Percentiles rank a stretch among this genome's conserved stretches.
These are phyloP conservation scores for Lota lota DNA, from an alignment of 2,113 vertebrate species.

Conservation along the genomic window DNA sequence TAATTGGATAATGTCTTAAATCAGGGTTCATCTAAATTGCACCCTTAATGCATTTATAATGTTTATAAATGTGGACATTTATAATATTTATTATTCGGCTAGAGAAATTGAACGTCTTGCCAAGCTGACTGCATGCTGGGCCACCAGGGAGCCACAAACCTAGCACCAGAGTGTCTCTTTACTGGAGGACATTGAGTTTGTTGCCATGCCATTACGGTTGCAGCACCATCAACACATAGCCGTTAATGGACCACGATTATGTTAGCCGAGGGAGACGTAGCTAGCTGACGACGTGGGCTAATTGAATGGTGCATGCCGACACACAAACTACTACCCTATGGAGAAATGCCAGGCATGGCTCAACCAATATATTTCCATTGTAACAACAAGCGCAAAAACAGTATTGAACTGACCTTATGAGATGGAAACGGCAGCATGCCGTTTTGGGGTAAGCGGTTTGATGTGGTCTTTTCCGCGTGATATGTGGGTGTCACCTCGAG, in stretches of 20 bases:
- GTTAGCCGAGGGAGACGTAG: background rate
- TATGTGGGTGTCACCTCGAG: background rate
- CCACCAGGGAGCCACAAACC: no score
- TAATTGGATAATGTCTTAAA: slow-evolving; percentile 7
- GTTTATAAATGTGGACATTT: no score
- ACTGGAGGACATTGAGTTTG: no score
- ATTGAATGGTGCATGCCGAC: background rate
- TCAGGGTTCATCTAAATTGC: slow-evolving; percentile 22
- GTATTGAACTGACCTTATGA: background rate
- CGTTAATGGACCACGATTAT: background rate
- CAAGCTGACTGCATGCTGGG: no score
- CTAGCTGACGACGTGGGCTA: background rate
- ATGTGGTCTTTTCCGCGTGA: background rate
- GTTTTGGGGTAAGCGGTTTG: background rate
- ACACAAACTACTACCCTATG: background rate
- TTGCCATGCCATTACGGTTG: background rate
- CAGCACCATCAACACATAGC: background rate
- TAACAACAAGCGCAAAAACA: background rate
- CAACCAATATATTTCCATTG: slow-evolving; percentile 19
- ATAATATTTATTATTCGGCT: no score
- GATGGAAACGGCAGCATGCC: background rate
- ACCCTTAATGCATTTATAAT: background rate
- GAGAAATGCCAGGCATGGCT: background rate
- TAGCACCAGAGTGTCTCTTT: no score
- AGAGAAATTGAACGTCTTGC: no score